phyloP scores from a whole-genome alignment of 2,888 invertebrate species.

The Auanema freiburgensis region DNA sequence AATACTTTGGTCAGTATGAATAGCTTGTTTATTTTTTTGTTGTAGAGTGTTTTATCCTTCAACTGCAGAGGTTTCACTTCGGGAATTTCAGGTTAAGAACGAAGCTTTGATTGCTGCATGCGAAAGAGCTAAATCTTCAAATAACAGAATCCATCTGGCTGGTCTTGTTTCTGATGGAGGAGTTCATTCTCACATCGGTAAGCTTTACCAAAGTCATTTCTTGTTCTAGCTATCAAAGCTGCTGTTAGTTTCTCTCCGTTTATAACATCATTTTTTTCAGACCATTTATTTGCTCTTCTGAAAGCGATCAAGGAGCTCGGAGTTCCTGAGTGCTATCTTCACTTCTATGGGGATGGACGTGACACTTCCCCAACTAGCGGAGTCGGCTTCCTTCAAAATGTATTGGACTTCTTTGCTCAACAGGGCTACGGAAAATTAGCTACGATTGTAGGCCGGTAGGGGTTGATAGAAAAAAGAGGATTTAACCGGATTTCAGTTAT shows the following conservation, averaged over 20 bases:
- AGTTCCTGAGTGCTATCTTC: constrained; percentile 66
- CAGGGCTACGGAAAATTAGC: constrained; percentile 63
- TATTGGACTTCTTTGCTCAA: constrained; percentile 57
- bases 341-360: constrained; percentile 65
- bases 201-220: neutral
- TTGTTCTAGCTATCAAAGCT: neutral
- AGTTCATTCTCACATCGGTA: constrained; percentile 67
- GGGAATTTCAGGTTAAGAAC: constrained; percentile 60
- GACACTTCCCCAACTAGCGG: constrained; percentile 67
- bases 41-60: neutral
- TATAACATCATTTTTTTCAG: constrained; percentile 20
- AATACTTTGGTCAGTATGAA: constrained; percentile 35
- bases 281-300: constrained; percentile 66
- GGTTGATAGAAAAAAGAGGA: neutral
- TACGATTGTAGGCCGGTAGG: constrained; percentile 64
- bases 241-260: too few relatives aligned
- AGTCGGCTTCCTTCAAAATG: constrained; percentile 61
- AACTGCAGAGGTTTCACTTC: neutral
- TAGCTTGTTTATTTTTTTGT: neutral
- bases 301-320: constrained; percentile 65
- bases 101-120: constrained; percentile 64
- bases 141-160: constrained; percentile 66
- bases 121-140: constrained; percentile 65
- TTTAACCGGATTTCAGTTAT: constrained; percentile 58
- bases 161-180: constrained; percentile 67